phyloP scores from a whole-genome alignment of 2,888 invertebrate species.

The Aelia acuminata region DNA sequence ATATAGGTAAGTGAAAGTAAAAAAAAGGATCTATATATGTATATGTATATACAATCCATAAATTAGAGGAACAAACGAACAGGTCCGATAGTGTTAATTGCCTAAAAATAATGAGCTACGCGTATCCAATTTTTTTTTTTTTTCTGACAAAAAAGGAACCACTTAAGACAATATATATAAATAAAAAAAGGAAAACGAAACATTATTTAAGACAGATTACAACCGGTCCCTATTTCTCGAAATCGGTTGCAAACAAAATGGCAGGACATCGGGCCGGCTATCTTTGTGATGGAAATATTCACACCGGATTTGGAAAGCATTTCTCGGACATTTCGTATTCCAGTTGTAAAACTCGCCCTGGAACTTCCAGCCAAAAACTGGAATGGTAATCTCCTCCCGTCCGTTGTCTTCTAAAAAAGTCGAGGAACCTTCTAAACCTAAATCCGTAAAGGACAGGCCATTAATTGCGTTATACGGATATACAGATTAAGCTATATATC shows the following conservation, averaged over 20 bases:
- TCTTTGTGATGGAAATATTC: slow-evolving; percentile 10
- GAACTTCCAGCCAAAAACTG: background rate
- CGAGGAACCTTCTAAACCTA: background rate
- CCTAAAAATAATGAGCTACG: no score
- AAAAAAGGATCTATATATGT: no score
- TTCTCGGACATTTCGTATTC: background rate
- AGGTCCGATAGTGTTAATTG: no score
- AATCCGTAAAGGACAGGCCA: background rate
- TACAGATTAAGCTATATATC: background rate
- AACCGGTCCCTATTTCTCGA: background rate
- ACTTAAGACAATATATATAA: no score
- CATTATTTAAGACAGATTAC: background rate
- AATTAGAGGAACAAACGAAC: no score
- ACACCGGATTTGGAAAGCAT: background rate
- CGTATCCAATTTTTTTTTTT: no score
- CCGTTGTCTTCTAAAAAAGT: background rate
- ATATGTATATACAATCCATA: no score
- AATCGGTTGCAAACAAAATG: background rate
- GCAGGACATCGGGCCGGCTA: background rate
- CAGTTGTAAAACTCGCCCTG: slow-evolving; percentile 4
- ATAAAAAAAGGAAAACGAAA: no score
- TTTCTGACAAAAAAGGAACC: background rate
- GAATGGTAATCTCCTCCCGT: background rate
- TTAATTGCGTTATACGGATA: background rate
- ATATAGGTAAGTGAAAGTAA: no score